Evolutionary conservation across 2,888 invertebrate species (phyloP).

Genomic region (Harpalus rufipes): DNA sequence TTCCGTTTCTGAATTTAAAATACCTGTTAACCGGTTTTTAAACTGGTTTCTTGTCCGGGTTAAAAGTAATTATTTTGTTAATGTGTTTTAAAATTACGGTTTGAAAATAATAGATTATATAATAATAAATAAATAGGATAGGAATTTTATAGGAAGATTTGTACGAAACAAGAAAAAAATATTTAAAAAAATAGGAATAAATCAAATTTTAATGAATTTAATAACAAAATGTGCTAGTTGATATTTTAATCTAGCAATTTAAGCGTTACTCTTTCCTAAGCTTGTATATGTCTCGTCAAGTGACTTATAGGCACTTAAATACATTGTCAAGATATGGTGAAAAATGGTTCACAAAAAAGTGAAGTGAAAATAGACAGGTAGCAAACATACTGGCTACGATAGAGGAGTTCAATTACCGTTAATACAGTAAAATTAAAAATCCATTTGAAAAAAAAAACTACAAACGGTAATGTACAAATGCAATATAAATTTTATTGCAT

Average conservation of each 20-base stretch:
- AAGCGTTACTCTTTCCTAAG: constrained; percentile 15
- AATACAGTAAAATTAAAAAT: neutral
- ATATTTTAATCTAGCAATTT: constrained; percentile 17
- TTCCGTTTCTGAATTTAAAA: too few species aligned
- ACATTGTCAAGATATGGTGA: constrained; percentile 33
- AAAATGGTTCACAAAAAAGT: constrained; percentile 39
- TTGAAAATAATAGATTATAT: too few species aligned
- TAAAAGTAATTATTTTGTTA: too few species aligned
- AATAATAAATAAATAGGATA: neutral
- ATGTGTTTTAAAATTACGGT: too few species aligned
- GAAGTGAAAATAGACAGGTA: constrained; percentile 28
- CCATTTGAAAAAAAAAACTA: too few species aligned
- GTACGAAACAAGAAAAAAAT: neutral
- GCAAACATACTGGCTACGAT: constrained; percentile 20
- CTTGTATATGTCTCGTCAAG: constrained; percentile 34
- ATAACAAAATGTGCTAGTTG: neutral
- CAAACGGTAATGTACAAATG: too few species aligned
- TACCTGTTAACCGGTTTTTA: too few species aligned
- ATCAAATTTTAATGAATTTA: neutral
- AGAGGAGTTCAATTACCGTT: neutral
- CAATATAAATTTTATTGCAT: too few species aligned
- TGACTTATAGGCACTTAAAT: constrained; percentile 39
- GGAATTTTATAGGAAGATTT: neutral
- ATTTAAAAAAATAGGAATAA: neutral
- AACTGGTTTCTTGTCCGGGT: too few species aligned